Percentiles rank a stretch among this genome's conserved stretches.
Evolutionary conservation across 2,113 vertebrate genomes (phyloP).

Genomic region (Okapia johnstoni): DNA sequence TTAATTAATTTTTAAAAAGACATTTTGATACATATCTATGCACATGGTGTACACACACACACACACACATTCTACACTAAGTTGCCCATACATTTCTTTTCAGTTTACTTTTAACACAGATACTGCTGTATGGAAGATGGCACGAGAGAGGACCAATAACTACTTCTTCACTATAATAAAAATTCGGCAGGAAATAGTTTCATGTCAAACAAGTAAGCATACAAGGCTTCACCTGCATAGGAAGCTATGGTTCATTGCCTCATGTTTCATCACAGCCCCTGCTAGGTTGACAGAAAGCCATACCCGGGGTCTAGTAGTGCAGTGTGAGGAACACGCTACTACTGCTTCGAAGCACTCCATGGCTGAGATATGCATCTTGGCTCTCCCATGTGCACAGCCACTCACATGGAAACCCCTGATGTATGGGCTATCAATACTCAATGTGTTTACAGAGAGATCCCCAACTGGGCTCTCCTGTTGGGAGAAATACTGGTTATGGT

Average conservation of each 20-base stretch:
- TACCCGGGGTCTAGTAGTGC: background rate
- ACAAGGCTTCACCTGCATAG: background rate
- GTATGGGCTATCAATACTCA: slow-evolving; percentile 23
- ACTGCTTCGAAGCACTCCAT: background rate
- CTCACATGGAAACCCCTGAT: slow-evolving; percentile 36
- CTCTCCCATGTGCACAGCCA: background rate
- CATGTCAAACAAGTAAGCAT: background rate
- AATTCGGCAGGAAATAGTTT: background rate
- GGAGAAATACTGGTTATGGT: slow-evolving; percentile 52
- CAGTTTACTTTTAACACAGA: slow-evolving; percentile 22
- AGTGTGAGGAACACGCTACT: background rate
- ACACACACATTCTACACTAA: background rate
- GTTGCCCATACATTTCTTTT: background rate
- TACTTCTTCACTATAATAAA: background rate
- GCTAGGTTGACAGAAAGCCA: background rate
- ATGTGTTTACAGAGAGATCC: slow-evolving; percentile 58
- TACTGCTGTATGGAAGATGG: background rate
- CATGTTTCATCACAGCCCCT: background rate
- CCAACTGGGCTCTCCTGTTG: slow-evolving; percentile 57
- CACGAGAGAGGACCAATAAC: background rate
- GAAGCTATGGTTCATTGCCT: background rate
- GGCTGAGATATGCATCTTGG: background rate
- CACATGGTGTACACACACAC: background rate
- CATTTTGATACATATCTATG: background rate
- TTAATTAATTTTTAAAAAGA: background rate